Percentiles rank a stretch among this genome's conserved stretches.
phyloP scores from a whole-genome alignment of 1,140 invertebrate species.

The Hyposmocoma kahamanoa region DNA sequence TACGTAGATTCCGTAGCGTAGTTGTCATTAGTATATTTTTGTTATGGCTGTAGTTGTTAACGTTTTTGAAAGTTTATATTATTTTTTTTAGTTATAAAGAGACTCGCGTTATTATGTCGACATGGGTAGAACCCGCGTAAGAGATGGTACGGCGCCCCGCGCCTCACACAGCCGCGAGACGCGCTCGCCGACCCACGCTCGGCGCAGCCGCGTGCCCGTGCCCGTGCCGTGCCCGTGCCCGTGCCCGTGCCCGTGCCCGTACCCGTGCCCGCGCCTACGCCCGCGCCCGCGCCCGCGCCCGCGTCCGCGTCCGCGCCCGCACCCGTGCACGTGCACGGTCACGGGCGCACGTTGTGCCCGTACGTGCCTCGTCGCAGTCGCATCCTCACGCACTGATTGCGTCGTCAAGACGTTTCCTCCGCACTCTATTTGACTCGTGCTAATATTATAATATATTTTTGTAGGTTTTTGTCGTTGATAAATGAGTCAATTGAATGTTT shows the following conservation, averaged over 20 bases:
- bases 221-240: neutral
- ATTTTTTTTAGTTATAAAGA: constrained; percentile 57
- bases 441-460: constrained; percentile 72
- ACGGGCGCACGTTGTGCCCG: neutral
- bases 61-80: constrained; percentile 70
- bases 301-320: neutral
- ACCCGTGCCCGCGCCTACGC: neutral
- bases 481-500: constrained; percentile 72
- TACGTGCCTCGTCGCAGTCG: neutral
- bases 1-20: constrained; percentile 64
- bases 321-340: neutral
- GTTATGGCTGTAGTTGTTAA: constrained; percentile 72
- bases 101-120: constrained; percentile 42
- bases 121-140: constrained; percentile 37
- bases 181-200: constrained; percentile 3
- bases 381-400: constrained; percentile 29
- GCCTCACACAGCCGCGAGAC: constrained; percentile 5
- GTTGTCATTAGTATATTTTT: constrained; percentile 70
- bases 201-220: constrained; percentile 19
- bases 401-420: constrained; percentile 35
- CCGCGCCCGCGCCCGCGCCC: constrained; percentile 20
- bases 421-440: constrained; percentile 60
- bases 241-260: neutral
- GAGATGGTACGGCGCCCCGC: constrained; percentile 9
- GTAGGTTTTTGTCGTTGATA: constrained; percentile 72